Evolutionary conservation across 2,113 vertebrate genomes (phyloP).

Genomic region (Phyllostomus discolor): DNA sequence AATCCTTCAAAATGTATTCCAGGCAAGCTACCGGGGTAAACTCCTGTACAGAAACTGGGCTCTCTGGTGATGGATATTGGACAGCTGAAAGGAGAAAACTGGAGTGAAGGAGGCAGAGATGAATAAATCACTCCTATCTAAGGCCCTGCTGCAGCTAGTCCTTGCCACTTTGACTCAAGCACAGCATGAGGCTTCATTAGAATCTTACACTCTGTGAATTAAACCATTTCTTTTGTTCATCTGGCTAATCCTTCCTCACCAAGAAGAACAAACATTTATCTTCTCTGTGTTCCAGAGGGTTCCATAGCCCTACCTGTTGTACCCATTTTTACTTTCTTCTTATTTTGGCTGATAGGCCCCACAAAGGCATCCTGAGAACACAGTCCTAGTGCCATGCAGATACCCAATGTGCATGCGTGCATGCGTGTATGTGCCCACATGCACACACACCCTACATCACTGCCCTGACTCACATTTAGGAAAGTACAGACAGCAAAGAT

Average conservation of each 20-base stretch:
- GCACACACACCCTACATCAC: neutral
- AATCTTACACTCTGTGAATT: constrained; percentile 40
- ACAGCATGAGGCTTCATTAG: constrained; percentile 52
- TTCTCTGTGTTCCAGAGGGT: neutral
- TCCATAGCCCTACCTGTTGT: neutral
- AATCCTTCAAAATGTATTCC: constrained; percentile 71
- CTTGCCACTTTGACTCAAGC: constrained; percentile 40
- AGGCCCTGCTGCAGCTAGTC: constrained; percentile 24
- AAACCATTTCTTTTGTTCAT: constrained; percentile 43
- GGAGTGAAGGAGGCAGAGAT: constrained; percentile 57
- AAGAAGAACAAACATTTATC: constrained; percentile 58
- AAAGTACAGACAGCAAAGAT: neutral
- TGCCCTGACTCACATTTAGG: neutral
- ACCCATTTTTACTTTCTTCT: neutral
- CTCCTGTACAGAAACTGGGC: constrained; percentile 16
- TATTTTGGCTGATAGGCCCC: neutral
- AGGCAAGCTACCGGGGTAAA: constrained; percentile 62
- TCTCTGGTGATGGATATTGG: constrained; percentile 54
- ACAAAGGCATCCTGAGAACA: neutral
- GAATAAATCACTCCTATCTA: neutral
- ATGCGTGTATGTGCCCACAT: fast-evolving
- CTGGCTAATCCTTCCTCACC: constrained; percentile 17
- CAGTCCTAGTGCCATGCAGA: neutral
- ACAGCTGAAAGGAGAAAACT: constrained; percentile 50
- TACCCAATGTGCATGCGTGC: fast-evolving